These are phyloP conservation scores for Pollenia angustigena DNA, from an alignment of 2,888 invertebrate species.

Conservation along the genomic window DNA sequence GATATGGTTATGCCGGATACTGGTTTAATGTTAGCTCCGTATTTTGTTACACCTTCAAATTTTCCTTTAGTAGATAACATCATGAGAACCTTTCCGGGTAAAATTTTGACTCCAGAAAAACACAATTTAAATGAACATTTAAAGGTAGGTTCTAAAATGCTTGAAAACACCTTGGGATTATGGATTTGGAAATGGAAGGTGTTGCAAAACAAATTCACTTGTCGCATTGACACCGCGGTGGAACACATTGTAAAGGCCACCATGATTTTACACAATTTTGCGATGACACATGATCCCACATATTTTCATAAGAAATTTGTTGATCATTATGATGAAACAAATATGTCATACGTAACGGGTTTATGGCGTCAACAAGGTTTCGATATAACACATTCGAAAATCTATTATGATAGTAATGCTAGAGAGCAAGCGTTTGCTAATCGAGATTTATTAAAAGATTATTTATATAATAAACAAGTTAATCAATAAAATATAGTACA, in stretches of 20 bases:
- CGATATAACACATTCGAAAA: constrained; percentile 55
- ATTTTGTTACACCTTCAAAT: constrained; percentile 58
- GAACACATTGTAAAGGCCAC: constrained; percentile 62
- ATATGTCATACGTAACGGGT: constrained; percentile 38
- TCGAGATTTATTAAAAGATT: constrained; percentile 70
- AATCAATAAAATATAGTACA: constrained; percentile 54
- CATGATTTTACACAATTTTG: constrained; percentile 68
- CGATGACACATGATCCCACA: constrained; percentile 59
- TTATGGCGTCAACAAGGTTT: constrained; percentile 63
- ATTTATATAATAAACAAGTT: constrained; percentile 63
- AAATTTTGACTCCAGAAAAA: constrained; percentile 60
- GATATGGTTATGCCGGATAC: constrained; percentile 63
- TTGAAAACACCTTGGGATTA: constrained; percentile 63
- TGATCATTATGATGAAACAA: constrained; percentile 56
- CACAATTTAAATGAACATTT: constrained; percentile 60
- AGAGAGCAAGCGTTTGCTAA: constrained; percentile 58
- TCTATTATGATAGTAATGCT: constrained; percentile 50
- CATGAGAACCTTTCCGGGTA: constrained; percentile 63
- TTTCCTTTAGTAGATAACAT: constrained; percentile 65
- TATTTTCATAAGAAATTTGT: constrained; percentile 62
- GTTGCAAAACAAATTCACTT: constrained; percentile 67
- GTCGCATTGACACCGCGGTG: constrained; percentile 40
- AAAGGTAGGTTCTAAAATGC: constrained; percentile 32
- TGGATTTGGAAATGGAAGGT: constrained; percentile 69
- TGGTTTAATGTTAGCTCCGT: constrained; percentile 56